Base-by-base conservation (phyloP, 92 coral and sea anemone species). In the Palythoa grandis region DNA sequence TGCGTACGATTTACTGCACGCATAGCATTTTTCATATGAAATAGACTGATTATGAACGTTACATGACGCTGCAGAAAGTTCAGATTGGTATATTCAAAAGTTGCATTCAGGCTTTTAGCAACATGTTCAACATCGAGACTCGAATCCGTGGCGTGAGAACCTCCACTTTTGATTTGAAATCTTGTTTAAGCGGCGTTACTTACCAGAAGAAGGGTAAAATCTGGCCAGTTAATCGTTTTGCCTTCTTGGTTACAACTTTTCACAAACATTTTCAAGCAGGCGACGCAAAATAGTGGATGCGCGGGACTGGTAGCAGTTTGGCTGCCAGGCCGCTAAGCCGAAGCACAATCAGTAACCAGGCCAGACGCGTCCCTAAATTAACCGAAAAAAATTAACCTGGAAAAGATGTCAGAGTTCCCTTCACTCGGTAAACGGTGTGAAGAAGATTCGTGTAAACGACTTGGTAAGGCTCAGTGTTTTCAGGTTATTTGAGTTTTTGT, bases 401-500 rank as follows among this genome's bases (percentile, higher is more conserved):
- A n/a, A 92, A 93, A 92, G 29, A 95, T 95, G 98, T 97, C 98
- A 92, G 98, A 94, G 80, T 86, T 95, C 57, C 92, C 94, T 65
- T 87, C 87, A 16, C 77, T 95, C 13, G 98, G 98, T 38, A 82
- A 89, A 52, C 94, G 89, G 24, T 95, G 98, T 83, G 86, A 92
- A 65, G 94, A 92, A 52, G 79, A 60, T 60, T 88, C 90, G 29
- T 95, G 98, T 77, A 90, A 92, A 79, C 98, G 92, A 74, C 89
- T 95, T 40, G 98, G 98, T 95, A 86, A 85, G 72, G 60, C 37
- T 29, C 35, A 29, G 35, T 29, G 35, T 29, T 29, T 29, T 29
- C 35, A 29, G 35, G 35, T 29, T 29, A 29, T 29, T 29, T 29
- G 35, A 29, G 35, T 29, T 29, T 29, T 1, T 29, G 1, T 29